Evolutionary conservation across 1,140 invertebrate species (phyloP).

Genomic region (Trinorchestia longiramus): DNA sequence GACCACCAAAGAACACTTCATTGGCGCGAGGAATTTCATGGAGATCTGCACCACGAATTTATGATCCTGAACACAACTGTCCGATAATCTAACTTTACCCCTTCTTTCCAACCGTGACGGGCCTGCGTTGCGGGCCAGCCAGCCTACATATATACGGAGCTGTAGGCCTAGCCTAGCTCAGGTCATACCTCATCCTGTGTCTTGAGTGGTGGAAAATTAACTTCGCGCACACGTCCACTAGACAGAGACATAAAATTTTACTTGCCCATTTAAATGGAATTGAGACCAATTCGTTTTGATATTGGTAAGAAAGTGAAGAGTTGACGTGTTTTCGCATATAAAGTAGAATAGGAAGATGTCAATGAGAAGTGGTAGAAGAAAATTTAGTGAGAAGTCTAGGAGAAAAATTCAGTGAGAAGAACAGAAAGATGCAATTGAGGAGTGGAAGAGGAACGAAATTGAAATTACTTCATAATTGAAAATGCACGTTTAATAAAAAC

Average conservation of each 20-base stretch:
- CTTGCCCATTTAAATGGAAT: background rate
- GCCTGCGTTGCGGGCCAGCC: background rate
- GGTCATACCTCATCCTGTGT: background rate
- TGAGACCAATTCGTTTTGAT: background rate
- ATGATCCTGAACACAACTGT: background rate
- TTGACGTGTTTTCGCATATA: background rate
- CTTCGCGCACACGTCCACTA: background rate
- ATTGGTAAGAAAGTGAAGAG: background rate
- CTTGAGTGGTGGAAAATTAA: background rate
- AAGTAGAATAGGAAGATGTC: no score
- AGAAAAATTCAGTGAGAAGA: no score
- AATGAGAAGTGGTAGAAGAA: no score
- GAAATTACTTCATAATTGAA: no score
- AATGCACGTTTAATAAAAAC: no score
- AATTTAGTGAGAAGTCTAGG: no score
- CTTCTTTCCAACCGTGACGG: slow-evolving; percentile 31
- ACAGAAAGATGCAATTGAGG: no score
- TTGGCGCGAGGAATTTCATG: slow-evolving; percentile 5
- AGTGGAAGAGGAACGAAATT: no score
- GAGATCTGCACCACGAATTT: background rate
- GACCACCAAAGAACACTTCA: background rate
- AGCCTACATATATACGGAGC: background rate
- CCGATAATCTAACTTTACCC: slow-evolving; percentile 31
- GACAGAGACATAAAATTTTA: background rate
- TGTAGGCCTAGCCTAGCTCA: background rate